Percentiles rank a stretch among this genome's conserved stretches.
phyloP scores from a whole-genome alignment of 2,888 invertebrate species.

The Ischnura elegans region DNA sequence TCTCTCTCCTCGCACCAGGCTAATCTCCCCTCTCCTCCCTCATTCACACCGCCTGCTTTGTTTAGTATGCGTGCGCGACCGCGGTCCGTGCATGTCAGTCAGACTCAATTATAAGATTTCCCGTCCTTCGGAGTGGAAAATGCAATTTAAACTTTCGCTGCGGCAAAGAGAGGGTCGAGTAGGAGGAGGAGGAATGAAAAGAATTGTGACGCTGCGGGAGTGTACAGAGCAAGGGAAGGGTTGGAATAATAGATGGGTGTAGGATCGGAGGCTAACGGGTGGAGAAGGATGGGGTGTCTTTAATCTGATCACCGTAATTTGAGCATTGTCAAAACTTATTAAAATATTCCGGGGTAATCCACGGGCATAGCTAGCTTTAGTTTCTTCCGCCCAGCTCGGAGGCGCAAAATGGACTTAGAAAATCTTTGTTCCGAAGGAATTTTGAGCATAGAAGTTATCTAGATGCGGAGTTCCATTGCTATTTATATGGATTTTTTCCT shows the following conservation, averaged over 20 bases:
- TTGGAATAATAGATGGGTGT: not conserved
- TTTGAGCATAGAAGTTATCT: too few species aligned
- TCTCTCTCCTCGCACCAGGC: not conserved
- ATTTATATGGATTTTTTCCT: too few species aligned
- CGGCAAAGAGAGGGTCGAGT: not conserved
- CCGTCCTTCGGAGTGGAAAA: conserved; percentile 59
- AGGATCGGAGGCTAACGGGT: conserved; percentile 3
- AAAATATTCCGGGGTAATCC: too few species aligned
- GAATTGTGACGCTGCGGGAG: not conserved
- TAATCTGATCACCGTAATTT: too few species aligned
- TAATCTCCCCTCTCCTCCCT: not conserved
- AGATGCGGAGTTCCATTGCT: too few species aligned
- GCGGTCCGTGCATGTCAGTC: conserved; percentile 64
- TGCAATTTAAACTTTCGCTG: conserved; percentile 68
- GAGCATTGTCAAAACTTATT: too few species aligned
- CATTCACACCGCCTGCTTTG: conserved; percentile 37
- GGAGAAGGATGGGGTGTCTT: not conserved
- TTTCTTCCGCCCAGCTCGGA: too few species aligned
- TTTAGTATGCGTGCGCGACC: conserved; percentile 56
- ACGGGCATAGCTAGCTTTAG: too few species aligned
- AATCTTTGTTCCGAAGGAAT: too few species aligned
- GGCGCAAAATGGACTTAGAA: too few species aligned
- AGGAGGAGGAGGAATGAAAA: not conserved
- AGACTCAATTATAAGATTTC: conserved; percentile 67
- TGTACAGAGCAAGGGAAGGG: not conserved